phyloP scores from a whole-genome alignment of 2,113 vertebrate genomes.

The Rhinopomastus cyanomelas region DNA sequence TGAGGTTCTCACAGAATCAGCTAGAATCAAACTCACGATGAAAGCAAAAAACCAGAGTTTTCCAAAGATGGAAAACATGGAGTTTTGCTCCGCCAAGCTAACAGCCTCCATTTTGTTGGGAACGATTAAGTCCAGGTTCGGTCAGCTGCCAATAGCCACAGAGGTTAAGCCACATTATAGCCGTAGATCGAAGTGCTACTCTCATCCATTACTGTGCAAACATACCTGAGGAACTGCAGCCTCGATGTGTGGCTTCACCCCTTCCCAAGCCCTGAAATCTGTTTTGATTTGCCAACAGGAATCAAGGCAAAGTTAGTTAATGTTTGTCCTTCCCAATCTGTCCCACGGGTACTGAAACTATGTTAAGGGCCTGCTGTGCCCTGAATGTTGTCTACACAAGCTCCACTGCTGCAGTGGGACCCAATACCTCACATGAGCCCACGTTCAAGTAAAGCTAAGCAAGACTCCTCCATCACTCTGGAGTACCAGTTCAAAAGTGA shows the following conservation, averaged over 20 bases:
- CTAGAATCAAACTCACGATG: too few relatives aligned
- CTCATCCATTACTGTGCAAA: background rate
- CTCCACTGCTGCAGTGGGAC: slow-evolving; percentile 22
- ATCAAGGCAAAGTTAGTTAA: background rate
- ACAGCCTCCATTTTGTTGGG: background rate
- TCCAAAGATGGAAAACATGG: background rate
- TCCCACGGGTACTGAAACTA: slow-evolving; percentile 37
- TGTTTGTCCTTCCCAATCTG: background rate
- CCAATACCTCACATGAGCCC: background rate
- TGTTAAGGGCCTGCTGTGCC: slow-evolving; percentile 6
- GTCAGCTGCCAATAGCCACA: background rate
- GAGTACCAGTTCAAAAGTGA: background rate
- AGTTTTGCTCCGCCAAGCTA: background rate
- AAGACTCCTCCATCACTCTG: background rate
- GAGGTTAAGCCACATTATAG: background rate
- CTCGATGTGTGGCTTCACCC: background rate
- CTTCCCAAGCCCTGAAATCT: background rate
- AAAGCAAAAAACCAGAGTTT: too few relatives aligned
- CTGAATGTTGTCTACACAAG: slow-evolving; percentile 24
- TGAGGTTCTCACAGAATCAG: too few relatives aligned
- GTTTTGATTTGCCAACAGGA: background rate
- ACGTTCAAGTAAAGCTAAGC: slow-evolving; percentile 28
- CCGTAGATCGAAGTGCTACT: background rate
- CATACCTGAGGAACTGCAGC: background rate
- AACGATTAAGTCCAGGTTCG: background rate